A percentile compares a stretch with the other conserved stretches of the same genome.
Conservation (phyloP, 2,797 vertebrate species). For the Sphenopsis melanotis region DNA sequence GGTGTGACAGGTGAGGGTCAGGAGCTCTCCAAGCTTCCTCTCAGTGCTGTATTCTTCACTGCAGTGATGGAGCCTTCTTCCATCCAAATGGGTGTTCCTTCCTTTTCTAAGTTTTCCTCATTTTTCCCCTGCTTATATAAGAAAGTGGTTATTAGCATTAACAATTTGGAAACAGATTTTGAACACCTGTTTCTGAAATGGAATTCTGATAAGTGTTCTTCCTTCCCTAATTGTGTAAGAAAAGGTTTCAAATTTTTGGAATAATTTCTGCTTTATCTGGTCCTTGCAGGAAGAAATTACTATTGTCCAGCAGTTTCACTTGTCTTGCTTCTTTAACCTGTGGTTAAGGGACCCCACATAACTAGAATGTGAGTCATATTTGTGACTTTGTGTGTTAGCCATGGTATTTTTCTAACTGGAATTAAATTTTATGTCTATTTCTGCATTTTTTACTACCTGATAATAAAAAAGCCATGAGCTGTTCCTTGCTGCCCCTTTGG, state of each 20-base stretch:
- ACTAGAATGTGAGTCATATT: not conserved
- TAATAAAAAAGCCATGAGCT: not conserved
- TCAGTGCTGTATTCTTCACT: not conserved
- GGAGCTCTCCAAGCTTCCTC: not conserved
- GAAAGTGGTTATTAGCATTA: not conserved
- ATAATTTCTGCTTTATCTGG: not conserved
- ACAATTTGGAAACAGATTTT: not conserved
- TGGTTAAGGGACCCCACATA: accelerated
- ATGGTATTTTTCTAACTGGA: not conserved
- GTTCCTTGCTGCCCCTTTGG: not conserved
- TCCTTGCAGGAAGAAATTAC: not conserved
- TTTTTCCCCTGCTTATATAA: not conserved
- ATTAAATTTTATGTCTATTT: not conserved
- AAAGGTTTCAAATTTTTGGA: not conserved
- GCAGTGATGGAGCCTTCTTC: not conserved
- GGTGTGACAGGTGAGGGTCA: not conserved
- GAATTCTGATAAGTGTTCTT: not conserved
- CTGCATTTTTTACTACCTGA: not conserved
- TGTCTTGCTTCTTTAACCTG: not conserved
- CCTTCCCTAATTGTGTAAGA: not conserved
- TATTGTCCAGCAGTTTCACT: not conserved
- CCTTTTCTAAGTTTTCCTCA: not conserved
- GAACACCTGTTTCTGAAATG: not conserved
- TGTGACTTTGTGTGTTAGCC: not conserved
- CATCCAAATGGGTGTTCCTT: not conserved